phyloP scores from a whole-genome alignment of 2,113 vertebrate species.

The Peucedramus taeniatus region DNA sequence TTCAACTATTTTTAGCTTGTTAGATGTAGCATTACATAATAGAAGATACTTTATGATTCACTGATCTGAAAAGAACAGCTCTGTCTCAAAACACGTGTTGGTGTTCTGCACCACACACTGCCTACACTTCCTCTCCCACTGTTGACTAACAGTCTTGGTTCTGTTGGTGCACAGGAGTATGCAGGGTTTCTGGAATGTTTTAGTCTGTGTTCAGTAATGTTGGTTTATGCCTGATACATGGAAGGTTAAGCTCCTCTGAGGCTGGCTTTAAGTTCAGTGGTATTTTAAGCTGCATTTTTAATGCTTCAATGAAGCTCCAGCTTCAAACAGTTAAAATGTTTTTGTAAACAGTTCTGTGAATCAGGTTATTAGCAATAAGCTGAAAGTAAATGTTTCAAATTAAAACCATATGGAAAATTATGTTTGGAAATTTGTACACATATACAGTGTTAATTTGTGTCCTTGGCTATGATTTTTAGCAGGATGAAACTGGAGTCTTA shows the following conservation, averaged over 20 bases:
- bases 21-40: not conserved
- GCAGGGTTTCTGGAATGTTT: not conserved
- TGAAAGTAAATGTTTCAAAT: not conserved
- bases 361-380: not conserved
- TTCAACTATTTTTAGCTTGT: conserved; percentile 33
- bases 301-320: not conserved
- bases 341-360: not conserved
- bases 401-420: not conserved
- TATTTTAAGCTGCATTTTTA: not conserved
- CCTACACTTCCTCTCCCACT: not conserved
- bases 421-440: not conserved
- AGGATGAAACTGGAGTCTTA: not conserved
- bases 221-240: not conserved
- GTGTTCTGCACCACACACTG: not conserved
- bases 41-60: conserved; percentile 32
- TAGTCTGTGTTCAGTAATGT: not conserved
- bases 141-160: not conserved
- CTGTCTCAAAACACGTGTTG: not conserved
- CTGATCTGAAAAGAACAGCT: conserved; percentile 49
- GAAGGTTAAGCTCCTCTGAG: not conserved
- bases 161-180: not conserved
- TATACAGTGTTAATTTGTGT: not conserved
- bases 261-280: not conserved
- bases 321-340: not conserved
- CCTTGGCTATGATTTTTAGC: not conserved